A percentile compares a stretch with the other conserved stretches of the same genome.
These are phyloP conservation scores for Hyperoplus immaculatus DNA, from an alignment of 2,797 vertebrate genomes.

Conservation along the genomic window DNA sequence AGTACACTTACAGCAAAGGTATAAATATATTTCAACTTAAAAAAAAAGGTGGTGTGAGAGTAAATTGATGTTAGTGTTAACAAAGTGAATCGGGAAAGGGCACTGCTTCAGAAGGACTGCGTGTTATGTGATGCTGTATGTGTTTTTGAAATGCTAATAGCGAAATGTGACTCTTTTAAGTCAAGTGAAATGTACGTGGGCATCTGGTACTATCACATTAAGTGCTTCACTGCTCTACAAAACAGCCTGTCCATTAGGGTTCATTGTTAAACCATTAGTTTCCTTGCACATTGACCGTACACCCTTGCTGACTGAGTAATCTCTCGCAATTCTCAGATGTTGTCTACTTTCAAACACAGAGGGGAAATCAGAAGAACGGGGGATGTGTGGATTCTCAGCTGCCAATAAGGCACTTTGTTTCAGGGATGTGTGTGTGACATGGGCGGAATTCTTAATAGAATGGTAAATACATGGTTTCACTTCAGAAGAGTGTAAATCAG, in stretches of 20 bases:
- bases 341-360: slow-evolving; percentile 26
- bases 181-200: slow-evolving; percentile 2
- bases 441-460: slow-evolving; percentile 11
- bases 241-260: slow-evolving; percentile 11
- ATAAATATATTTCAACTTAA: slow-evolving; percentile 32
- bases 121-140: neutral
- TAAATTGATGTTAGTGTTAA: slow-evolving; percentile 23
- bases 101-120: slow-evolving; percentile 2
- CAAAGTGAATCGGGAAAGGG: slow-evolving; percentile 15
- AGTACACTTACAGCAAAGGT: neutral
- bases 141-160: slow-evolving; percentile 18
- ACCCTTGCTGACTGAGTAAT: slow-evolving; percentile 47
- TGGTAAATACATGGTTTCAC: neutral
- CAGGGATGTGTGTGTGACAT: neutral
- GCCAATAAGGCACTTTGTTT: slow-evolving; percentile 32
- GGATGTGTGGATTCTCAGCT: slow-evolving; percentile 6
- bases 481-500: neutral
- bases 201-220: neutral
- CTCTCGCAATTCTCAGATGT: slow-evolving; percentile 52
- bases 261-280: slow-evolving; percentile 36
- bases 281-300: slow-evolving; percentile 25
- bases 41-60: slow-evolving; percentile 37
- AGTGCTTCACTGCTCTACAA: slow-evolving; percentile 5
- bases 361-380: slow-evolving; percentile 18
- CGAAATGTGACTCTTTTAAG: slow-evolving; percentile 20